Percentiles rank a stretch among this genome's conserved stretches.
Conservation (phyloP, 2,888 invertebrate genomes). For the Drosophila robusta region DNA sequence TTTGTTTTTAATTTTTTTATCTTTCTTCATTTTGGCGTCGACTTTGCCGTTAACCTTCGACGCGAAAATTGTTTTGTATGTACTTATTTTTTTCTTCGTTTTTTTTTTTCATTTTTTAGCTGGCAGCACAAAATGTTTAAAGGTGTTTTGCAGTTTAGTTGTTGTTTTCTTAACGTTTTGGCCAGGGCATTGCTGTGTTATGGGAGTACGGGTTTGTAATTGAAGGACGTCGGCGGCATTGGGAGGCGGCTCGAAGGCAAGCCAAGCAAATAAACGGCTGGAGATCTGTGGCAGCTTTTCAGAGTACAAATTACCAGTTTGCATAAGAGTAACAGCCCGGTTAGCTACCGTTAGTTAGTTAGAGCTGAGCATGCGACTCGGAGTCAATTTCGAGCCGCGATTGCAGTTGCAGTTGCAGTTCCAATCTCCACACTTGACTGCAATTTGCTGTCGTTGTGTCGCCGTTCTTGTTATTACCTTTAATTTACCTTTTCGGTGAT, state of each 20-base stretch:
- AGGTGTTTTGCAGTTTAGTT: conserved; percentile 29
- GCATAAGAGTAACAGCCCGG: conserved; percentile 15
- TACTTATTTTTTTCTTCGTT: conserved; percentile 30
- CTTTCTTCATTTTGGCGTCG: conserved; percentile 42
- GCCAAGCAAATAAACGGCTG: conserved; percentile 30
- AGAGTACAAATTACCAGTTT: conserved; percentile 37
- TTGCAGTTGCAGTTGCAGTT: conserved; percentile 27
- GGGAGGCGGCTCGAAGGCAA: conserved; percentile 56
- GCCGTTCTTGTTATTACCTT: conserved; percentile 65
- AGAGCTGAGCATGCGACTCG: too few species aligned
- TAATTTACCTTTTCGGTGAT: conserved; percentile 63
- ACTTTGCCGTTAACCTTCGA: conserved; percentile 70
- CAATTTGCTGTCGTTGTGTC: conserved; percentile 38
- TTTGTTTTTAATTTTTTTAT: conserved; percentile 13
- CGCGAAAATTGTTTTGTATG: conserved; percentile 57
- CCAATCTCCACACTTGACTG: conserved; percentile 46
- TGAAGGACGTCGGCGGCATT: conserved; percentile 68
- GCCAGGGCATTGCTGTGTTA: conserved; percentile 51
- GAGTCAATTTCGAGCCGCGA: conserved; percentile 4
- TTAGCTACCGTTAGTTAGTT: conserved; percentile 20
- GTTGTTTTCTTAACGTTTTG: conserved; percentile 33
- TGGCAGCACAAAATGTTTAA: conserved; percentile 36
- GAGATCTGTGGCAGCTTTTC: conserved; percentile 31
- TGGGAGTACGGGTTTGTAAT: conserved; percentile 53
- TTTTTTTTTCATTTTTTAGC: conserved; percentile 1